These are phyloP conservation scores for Probaryconus sp. DNA, from an alignment of 1,140 invertebrate species.

Conservation along the genomic window DNA sequence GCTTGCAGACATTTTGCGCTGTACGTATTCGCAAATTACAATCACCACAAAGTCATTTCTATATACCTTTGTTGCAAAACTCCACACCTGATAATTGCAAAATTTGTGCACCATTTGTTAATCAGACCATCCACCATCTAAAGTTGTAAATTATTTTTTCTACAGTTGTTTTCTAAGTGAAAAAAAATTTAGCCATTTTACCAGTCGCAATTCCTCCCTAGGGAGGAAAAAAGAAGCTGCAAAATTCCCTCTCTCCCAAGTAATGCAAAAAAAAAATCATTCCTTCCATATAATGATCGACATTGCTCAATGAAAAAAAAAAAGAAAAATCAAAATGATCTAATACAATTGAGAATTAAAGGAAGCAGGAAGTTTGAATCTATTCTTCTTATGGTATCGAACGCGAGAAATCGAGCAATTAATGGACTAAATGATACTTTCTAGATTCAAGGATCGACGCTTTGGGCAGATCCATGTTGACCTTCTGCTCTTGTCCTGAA, in stretches of 20 bases:
- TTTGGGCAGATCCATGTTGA: slow-evolving; percentile 16
- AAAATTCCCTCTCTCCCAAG: too few relatives aligned
- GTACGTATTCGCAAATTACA: too few relatives aligned
- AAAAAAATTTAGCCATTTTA: too few relatives aligned
- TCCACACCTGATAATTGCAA: not conserved
- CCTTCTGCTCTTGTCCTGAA: slow-evolving; percentile 22
- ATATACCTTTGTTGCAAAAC: not conserved
- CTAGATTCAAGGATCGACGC: slow-evolving; percentile 51
- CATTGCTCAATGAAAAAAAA: not conserved
- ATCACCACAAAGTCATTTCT: too few relatives aligned
- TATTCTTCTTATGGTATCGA: slow-evolving; percentile 17
- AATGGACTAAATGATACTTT: slow-evolving; percentile 36
- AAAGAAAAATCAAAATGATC: not conserved
- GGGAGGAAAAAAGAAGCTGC: too few relatives aligned
- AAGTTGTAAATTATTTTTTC: not conserved
- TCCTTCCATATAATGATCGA: not conserved
- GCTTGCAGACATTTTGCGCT: too few relatives aligned
- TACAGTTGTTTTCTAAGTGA: too few relatives aligned
- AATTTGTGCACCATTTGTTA: not conserved
- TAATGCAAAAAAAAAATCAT: too few relatives aligned
- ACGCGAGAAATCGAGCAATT: slow-evolving; percentile 28
- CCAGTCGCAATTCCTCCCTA: too few relatives aligned
- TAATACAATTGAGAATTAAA: slow-evolving; percentile 8
- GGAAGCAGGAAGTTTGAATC: slow-evolving; percentile 36
- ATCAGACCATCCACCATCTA: not conserved